Evolutionary conservation across 2,888 invertebrate genomes (phyloP).

Genomic region (Agonopterix subpropinquella): DNA sequence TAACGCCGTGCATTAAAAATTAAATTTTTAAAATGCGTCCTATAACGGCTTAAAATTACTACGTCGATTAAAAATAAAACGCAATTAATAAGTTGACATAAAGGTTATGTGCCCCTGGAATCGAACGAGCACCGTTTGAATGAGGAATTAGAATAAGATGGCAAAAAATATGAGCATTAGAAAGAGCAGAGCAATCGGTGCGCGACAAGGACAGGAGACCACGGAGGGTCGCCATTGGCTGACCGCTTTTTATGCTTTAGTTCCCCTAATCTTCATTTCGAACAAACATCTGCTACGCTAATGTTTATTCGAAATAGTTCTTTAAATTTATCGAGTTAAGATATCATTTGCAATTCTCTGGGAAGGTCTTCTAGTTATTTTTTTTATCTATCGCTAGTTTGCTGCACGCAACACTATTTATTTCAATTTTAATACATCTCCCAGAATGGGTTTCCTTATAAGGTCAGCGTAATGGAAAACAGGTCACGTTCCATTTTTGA

Average conservation of each 20-base stretch:
- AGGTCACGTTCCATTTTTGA: slow-evolving; percentile 18
- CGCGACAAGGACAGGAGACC: slow-evolving; percentile 44
- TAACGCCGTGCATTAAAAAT: no score
- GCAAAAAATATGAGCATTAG: slow-evolving; percentile 74
- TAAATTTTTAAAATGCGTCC: no score
- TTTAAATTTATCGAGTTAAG: slow-evolving; percentile 61
- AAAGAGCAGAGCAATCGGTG: slow-evolving; percentile 48
- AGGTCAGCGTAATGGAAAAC: slow-evolving; percentile 46
- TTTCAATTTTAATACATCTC: slow-evolving; percentile 67
- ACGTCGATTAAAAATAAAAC: slow-evolving; percentile 6
- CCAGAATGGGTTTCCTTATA: slow-evolving; percentile 54
- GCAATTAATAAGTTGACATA: slow-evolving; percentile 17
- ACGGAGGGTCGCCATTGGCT: slow-evolving; percentile 54
- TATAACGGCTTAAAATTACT: no score
- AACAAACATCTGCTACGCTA: slow-evolving; percentile 66
- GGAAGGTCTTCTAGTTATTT: slow-evolving; percentile 39
- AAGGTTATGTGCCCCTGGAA: slow-evolving; percentile 62
- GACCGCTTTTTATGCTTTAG: slow-evolving; percentile 73
- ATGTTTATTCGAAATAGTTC: slow-evolving; percentile 67
- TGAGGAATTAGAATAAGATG: slow-evolving; percentile 71
- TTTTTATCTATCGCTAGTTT: slow-evolving; percentile 56
- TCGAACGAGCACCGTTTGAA: slow-evolving; percentile 62
- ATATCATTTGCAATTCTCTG: slow-evolving; percentile 54
- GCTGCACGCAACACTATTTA: slow-evolving; percentile 54
- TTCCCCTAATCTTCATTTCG: slow-evolving; percentile 74